phyloP scores from a whole-genome alignment of 2,888 invertebrate genomes.

The Muscina levida region DNA sequence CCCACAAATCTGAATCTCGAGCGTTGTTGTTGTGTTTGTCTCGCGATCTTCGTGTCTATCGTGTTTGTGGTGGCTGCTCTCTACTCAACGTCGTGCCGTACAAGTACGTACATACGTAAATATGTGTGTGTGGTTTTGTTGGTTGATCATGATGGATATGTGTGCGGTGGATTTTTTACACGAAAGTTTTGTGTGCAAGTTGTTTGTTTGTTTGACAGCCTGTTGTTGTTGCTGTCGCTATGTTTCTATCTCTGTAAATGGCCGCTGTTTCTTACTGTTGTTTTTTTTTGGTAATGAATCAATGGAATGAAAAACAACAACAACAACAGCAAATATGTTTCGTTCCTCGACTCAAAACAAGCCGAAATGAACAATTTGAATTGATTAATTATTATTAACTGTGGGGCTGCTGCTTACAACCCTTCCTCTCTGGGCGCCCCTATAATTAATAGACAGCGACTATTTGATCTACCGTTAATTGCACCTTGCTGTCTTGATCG shows the following conservation, averaged over 20 bases:
- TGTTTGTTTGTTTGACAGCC: constrained; percentile 10
- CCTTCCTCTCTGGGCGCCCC: not conserved
- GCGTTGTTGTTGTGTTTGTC: constrained; percentile 18
- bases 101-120: too few relatives aligned
- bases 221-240: constrained; percentile 35
- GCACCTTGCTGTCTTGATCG: too few relatives aligned
- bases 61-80: constrained; percentile 27
- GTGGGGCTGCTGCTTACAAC: not conserved
- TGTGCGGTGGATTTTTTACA: not conserved
- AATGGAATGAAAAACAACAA: constrained; percentile 35
- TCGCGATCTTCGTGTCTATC: constrained; percentile 3
- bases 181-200: not conserved
- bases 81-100: too few relatives aligned
- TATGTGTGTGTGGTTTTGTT: too few relatives aligned
- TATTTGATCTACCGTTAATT: constrained; percentile 42
- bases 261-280: constrained; percentile 21
- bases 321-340: too few relatives aligned
- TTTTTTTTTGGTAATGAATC: constrained; percentile 41
- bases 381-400: constrained; percentile 56
- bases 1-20: constrained; percentile 22
- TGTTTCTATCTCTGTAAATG: constrained; percentile 45
- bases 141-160: too few relatives aligned
- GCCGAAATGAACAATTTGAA: constrained; percentile 44
- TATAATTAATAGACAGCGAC: too few relatives aligned
- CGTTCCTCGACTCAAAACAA: constrained; percentile 22